phyloP scores from a whole-genome alignment of 2,888 invertebrate genomes.

The Lithophane semibrunnea region DNA sequence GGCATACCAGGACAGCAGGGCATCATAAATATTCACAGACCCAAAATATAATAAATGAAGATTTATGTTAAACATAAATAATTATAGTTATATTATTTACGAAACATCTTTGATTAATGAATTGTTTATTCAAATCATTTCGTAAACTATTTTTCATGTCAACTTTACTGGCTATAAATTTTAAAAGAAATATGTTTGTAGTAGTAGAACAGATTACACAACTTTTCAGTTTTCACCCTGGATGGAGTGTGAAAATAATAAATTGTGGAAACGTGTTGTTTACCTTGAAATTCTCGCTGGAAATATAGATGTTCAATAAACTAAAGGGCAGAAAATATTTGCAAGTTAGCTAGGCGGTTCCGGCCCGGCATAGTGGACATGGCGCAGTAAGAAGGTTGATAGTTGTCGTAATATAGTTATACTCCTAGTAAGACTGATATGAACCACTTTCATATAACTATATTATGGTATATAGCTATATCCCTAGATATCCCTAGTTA shows the following conservation, averaged over 20 bases:
- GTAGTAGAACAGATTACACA: slow-evolving; percentile 10
- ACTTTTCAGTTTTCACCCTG: not conserved
- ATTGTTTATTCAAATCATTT: slow-evolving; percentile 12
- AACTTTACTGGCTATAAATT: not conserved
- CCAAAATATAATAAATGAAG: not conserved
- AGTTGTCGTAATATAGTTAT: too few relatives aligned
- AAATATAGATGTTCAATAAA: not conserved
- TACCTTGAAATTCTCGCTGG: not conserved
- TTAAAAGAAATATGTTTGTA: not conserved
- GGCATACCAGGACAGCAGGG: slow-evolving; percentile 22
- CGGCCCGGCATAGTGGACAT: too few relatives aligned
- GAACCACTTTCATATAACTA: too few relatives aligned
- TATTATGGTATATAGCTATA: too few relatives aligned
- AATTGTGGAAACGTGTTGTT: not conserved
- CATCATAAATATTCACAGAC: slow-evolving; percentile 19
- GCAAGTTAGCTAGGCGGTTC: not conserved
- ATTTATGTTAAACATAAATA: slow-evolving; percentile 25
- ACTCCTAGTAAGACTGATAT: too few relatives aligned
- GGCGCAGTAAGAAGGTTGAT: too few relatives aligned
- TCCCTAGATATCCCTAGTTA: too few relatives aligned
- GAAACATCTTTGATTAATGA: slow-evolving; percentile 24
- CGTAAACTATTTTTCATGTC: not conserved
- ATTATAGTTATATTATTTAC: slow-evolving; percentile 14
- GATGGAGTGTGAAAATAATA: not conserved
- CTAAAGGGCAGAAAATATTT: not conserved